Percentiles rank a stretch among this genome's conserved stretches.
Conservation (phyloP, 2,113 vertebrate species). For the Chloropsis cyanopogon region DNA sequence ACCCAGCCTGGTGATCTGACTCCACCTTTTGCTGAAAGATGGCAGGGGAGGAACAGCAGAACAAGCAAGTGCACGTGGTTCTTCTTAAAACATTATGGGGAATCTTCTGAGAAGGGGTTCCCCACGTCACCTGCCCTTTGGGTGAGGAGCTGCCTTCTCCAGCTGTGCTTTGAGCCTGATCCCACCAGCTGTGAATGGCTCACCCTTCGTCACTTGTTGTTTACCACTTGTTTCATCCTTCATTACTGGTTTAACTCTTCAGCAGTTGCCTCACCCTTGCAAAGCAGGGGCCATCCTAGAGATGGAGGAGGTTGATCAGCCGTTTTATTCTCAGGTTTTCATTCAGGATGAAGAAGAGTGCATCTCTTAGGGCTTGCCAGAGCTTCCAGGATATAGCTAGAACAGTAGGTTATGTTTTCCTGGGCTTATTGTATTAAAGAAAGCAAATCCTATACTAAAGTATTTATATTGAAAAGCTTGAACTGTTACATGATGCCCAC, state of each 20-base stretch:
- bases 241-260: neutral
- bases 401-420: neutral
- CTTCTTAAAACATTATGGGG: neutral
- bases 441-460: neutral
- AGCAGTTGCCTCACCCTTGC: neutral
- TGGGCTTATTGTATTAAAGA: neutral
- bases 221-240: neutral
- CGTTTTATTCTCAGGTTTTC: neutral
- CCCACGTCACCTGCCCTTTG: neutral
- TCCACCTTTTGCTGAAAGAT: neutral
- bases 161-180: neutral
- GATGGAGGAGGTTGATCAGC: neutral
- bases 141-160: neutral
- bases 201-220: neutral
- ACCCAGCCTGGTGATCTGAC: accelerated
- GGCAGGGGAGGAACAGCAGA: neutral
- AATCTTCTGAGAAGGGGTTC: neutral
- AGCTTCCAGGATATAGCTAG: neutral
- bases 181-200: neutral
- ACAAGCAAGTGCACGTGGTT: accelerated
- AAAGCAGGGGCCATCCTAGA: neutral
- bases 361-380: neutral
- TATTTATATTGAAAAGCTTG: neutral
- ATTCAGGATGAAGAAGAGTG: neutral
- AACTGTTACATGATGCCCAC: neutral